Evolutionary conservation across 2,113 vertebrate genomes (phyloP).

Genomic region (Corythornis madagascariensis): DNA sequence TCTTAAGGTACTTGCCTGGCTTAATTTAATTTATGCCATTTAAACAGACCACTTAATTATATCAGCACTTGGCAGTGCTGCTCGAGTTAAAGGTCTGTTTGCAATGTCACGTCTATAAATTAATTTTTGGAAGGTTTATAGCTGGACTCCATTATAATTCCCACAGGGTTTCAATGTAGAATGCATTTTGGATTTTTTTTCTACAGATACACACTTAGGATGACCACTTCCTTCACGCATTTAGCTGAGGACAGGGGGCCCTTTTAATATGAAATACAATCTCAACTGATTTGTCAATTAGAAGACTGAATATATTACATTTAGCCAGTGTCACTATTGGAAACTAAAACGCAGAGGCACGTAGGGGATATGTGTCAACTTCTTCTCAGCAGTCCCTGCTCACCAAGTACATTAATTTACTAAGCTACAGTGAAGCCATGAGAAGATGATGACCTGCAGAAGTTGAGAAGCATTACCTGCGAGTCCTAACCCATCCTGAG

Average conservation of each 20-base stretch:
- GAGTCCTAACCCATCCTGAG: not conserved
- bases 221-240: not conserved
- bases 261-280: not conserved
- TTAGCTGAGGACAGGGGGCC: not conserved
- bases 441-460: not conserved
- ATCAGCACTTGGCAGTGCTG: not conserved
- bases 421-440: not conserved
- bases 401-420: not conserved
- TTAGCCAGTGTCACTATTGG: not conserved
- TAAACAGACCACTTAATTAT: constrained; percentile 60
- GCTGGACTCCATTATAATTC: not conserved
- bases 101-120: not conserved
- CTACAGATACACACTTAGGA: not conserved
- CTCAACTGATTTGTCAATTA: not conserved
- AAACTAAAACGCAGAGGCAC: not conserved
- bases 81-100: constrained; percentile 29
- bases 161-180: not conserved
- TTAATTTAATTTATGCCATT: constrained; percentile 62
- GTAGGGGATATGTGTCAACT: not conserved
- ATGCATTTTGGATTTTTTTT: not conserved
- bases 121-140: constrained; percentile 1
- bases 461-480: not conserved
- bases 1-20: not conserved
- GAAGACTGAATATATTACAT: not conserved
- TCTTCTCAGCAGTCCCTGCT: not conserved